These are phyloP conservation scores for Parambassis ranga DNA, from an alignment of 2,797 vertebrate genomes.

Conservation along the genomic window DNA sequence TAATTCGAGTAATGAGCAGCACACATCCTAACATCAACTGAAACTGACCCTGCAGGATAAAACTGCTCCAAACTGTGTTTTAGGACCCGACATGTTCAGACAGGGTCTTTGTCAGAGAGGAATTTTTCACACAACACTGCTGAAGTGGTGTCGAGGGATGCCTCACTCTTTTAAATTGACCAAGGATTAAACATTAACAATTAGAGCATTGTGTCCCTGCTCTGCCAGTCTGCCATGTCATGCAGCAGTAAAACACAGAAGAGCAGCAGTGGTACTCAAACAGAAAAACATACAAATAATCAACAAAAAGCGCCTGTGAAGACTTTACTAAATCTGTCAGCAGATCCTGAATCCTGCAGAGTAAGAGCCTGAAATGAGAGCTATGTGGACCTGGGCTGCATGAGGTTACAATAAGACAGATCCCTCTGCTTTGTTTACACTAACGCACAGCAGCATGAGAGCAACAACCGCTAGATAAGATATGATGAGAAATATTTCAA, in stretches of 20 bases:
- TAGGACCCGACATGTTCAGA: neutral
- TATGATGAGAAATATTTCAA: conserved; percentile 24
- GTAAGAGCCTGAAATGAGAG: conserved; percentile 3
- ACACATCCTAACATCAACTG: neutral
- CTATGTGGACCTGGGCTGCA: conserved; percentile 28
- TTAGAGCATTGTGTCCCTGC: neutral
- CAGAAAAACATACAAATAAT: neutral
- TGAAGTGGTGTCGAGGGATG: neutral
- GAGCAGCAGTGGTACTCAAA: neutral
- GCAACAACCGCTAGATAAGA: conserved; percentile 20
- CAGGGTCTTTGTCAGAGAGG: conserved; percentile 3
- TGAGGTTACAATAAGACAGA: neutral
- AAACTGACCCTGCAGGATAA: neutral
- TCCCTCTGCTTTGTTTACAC: conserved; percentile 28
- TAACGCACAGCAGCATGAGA: neutral
- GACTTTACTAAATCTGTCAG: neutral
- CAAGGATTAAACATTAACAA: conserved; percentile 28
- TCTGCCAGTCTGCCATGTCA: neutral
- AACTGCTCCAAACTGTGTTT: conserved; percentile 1
- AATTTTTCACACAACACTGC: neutral
- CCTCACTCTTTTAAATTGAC: conserved; percentile 7
- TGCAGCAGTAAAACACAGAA: neutral
- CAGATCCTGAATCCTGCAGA: neutral
- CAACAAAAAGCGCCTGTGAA: neutral
- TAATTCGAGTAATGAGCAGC: neutral